Evolutionary conservation across 2,797 vertebrate genomes (phyloP).

Genomic region (Siniperca scherzeri): DNA sequence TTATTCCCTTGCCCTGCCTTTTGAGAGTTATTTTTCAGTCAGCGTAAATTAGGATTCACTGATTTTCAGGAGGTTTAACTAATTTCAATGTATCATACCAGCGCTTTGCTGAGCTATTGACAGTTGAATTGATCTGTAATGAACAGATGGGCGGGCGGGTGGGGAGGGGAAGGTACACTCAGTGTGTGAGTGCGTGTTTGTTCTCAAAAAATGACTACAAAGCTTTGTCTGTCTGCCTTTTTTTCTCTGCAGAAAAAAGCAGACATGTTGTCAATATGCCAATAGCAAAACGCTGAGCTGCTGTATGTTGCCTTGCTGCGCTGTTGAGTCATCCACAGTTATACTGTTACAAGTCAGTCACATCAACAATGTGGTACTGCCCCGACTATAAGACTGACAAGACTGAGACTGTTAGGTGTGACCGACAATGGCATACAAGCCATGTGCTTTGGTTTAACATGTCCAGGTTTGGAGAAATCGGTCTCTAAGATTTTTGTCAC

Average conservation of each 20-base stretch:
- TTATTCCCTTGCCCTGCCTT: conserved; percentile 26
- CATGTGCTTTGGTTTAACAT: not conserved
- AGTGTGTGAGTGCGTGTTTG: conserved; percentile 30
- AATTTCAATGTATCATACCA: conserved; percentile 39
- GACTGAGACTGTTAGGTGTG: not conserved
- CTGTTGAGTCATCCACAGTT: conserved; percentile 31
- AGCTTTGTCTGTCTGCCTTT: conserved; percentile 42
- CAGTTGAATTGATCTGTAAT: conserved; percentile 73
- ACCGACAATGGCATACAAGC: not conserved
- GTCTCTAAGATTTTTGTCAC: not conserved
- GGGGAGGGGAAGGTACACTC: conserved; percentile 40
- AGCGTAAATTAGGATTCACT: conserved; percentile 14
- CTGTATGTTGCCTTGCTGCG: not conserved
- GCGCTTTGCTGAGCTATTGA: conserved; percentile 60
- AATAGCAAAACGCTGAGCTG: conserved; percentile 14
- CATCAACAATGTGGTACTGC: conserved; percentile 2
- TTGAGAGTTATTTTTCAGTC: conserved; percentile 12
- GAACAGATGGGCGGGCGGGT: conserved; percentile 79
- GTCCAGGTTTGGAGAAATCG: not conserved
- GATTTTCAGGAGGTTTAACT: conserved; percentile 32
- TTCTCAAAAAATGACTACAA: conserved; percentile 61
- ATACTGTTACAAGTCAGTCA: not conserved
- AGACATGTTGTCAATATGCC: conserved; percentile 48
- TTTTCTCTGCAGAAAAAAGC: conserved; percentile 23
- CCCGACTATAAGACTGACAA: not conserved